Evolutionary conservation across 2,888 invertebrate species (phyloP), one percentile per base, ranked within the genome.

Genomic region (Euclidia mi): DNA sequence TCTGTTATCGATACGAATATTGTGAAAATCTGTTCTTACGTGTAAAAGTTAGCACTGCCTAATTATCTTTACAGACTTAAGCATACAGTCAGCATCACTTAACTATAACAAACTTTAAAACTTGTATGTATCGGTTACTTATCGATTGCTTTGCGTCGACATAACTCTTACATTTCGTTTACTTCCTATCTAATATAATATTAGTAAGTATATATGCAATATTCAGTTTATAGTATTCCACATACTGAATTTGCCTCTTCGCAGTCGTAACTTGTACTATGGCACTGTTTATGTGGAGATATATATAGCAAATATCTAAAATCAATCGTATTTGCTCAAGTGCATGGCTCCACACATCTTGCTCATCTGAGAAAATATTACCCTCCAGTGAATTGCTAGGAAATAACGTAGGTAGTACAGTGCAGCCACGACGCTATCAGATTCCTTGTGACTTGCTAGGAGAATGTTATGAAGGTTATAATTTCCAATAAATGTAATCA

Each of bases 271-370:
- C 61, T 59, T 49, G 35, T 28, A 42, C 43, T 61, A 52, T 51
- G 17, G 42, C 46, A 29, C 58, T 51, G 53, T 71, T 59, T 69
- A 65, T 47, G 56, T 47, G 49, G 12, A 43, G 57, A 64, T 73
- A 57, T 60, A 65, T 25, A 25, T 51, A 55, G 60, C 40, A 14
- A 56, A 57, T 65, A 62, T 63, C 69, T 70, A 53, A 65, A 67
- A 68, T 68, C 64, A 47, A 68, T 75, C 56, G 59, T 62, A 68
- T 78, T 75, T 77, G 62, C 64, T 63, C 64, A 78, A 69, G 66
- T 77, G 76, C 76, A 72, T 67, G 65, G 65, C 65, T 50, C 73
- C 71, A 78, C 69, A 71, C 66, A 68, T 77, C 74, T 76, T 71
- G 56, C 74, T 76, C 78, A 78, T 70, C 77, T 65, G 47, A 47